Evolutionary conservation across 2,888 invertebrate genomes (phyloP).

Genomic region (Parnassius orleans): DNA sequence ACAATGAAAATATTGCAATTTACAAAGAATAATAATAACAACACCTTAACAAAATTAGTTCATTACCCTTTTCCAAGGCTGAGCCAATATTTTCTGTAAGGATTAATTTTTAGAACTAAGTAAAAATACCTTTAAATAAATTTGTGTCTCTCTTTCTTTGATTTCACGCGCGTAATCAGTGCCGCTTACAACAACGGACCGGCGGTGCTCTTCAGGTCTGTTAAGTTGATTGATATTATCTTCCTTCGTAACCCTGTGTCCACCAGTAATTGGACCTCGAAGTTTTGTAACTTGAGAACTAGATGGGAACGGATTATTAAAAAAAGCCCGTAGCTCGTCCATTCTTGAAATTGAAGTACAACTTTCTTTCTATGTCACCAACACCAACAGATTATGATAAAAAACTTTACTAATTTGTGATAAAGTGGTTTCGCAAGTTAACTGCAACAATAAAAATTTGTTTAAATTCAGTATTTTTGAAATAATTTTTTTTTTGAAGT

Average conservation of each 20-base stretch:
- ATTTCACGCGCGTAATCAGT: conserved; percentile 62
- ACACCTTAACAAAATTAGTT: too few relatives aligned
- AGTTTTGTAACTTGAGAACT: conserved; percentile 51
- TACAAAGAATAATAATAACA: too few relatives aligned
- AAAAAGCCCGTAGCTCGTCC: conserved; percentile 68
- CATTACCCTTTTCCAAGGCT: too few relatives aligned
- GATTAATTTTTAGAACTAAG: too few relatives aligned
- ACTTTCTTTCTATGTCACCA: too few relatives aligned
- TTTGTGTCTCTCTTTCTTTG: conserved; percentile 52
- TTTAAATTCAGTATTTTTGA: too few relatives aligned
- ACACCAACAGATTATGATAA: too few relatives aligned
- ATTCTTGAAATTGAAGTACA: conserved; percentile 33
- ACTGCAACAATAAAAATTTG: too few relatives aligned
- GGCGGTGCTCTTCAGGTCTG: conserved; percentile 59
- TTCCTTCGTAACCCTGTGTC: conserved; percentile 55
- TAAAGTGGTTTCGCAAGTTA: not conserved
- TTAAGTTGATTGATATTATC: conserved; percentile 49
- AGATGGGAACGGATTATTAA: conserved; percentile 56
- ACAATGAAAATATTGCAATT: too few relatives aligned
- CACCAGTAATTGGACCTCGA: conserved; percentile 59
- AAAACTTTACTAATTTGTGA: conserved; percentile 3
- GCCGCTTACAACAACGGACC: conserved; percentile 50
- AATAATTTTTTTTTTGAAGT: too few relatives aligned
- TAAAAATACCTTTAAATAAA: conserved; percentile 55
- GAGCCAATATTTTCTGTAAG: too few relatives aligned